Evolutionary conservation across 2,113 vertebrate species (phyloP), one percentile per base, ranked within the genome.

Genomic region (Psilopogon haemacephalus): DNA sequence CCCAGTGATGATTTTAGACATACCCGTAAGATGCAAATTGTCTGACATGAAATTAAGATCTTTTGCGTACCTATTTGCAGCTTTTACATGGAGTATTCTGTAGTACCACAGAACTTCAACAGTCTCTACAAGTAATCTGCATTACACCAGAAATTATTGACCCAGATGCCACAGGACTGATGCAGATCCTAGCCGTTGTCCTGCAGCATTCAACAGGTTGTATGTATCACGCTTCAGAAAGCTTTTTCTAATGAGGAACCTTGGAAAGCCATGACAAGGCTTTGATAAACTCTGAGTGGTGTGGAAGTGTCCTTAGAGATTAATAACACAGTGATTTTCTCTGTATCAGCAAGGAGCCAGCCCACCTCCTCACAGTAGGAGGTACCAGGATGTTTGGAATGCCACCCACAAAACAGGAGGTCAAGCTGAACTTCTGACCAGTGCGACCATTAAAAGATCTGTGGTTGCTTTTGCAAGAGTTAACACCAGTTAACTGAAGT

Each of bases 401-500:
- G 75, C 60, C 84, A 89, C 21, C 67, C 56, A 24, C 0, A n/a
- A 81, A 56, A 77, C 44, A 77, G 37, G 69, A 89, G 89, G 89
- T 89, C 89, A 83, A 33, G 1, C 55, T 71, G 87, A 92, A 88
- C 91, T 71, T n/a, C 80, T 85, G 69, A 84, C 68, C 88, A 77
- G 33, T 3, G 73, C 9, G 64, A 74, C 59, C 82, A 69, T 0
- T 69, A 38, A 88, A 52, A 73, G 48, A 40, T 13, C 15, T 75
- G 95, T 72, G 93, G 79, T 52, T 88, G 82, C 84, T 95, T 95
- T 93, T 95, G 89, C 91, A 96, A 96, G 58, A 85, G 71, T 92
- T 88, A 90, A 79, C 38, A 6, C 50, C 85, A 71, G 55, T 28
- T 42, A 78, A 56, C 37, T 72, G 60, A 85, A 96, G 67, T 87